Percentiles rank a stretch among this genome's conserved stretches.
These are phyloP conservation scores for Orussus abietinus DNA, from an alignment of 1,140 invertebrate genomes.

Conservation along the genomic window DNA sequence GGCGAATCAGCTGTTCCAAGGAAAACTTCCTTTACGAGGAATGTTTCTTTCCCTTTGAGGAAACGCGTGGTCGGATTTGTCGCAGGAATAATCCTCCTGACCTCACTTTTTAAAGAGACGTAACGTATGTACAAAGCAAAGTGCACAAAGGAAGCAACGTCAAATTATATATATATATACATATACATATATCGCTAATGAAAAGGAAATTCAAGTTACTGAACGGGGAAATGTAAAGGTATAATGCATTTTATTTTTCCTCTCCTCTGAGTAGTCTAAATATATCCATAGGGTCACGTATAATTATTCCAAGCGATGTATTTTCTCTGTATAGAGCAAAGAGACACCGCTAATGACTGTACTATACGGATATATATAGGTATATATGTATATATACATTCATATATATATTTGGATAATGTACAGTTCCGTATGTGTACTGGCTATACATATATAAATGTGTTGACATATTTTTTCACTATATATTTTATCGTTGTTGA, in stretches of 20 bases:
- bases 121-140: slow-evolving; percentile 33
- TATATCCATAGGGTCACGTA: too few species aligned
- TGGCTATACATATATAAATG: slow-evolving; percentile 16
- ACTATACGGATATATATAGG: slow-evolving; percentile 11
- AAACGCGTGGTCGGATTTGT: too few species aligned
- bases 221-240: slow-evolving; percentile 7
- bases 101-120: background rate
- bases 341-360: slow-evolving; percentile 2
- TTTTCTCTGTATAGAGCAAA: slow-evolving; percentile 9
- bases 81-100: too few species aligned
- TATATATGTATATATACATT: slow-evolving; percentile 24
- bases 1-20: too few species aligned
- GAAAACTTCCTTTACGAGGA: too few species aligned
- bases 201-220: slow-evolving; percentile 3
- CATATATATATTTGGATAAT: slow-evolving; percentile 16
- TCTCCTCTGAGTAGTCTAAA: background rate
- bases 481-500: slow-evolving; percentile 41
- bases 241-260: background rate
- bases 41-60: too few species aligned
- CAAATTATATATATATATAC: background rate
- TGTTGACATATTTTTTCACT: slow-evolving; percentile 40
- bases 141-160: slow-evolving; percentile 15
- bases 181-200: too few species aligned
- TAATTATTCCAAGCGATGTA: too few species aligned
- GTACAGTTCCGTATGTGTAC: slow-evolving; percentile 18